These are phyloP conservation scores for Rotaria macrura DNA, from an alignment of 2,888 invertebrate genomes.

Conservation along the genomic window DNA sequence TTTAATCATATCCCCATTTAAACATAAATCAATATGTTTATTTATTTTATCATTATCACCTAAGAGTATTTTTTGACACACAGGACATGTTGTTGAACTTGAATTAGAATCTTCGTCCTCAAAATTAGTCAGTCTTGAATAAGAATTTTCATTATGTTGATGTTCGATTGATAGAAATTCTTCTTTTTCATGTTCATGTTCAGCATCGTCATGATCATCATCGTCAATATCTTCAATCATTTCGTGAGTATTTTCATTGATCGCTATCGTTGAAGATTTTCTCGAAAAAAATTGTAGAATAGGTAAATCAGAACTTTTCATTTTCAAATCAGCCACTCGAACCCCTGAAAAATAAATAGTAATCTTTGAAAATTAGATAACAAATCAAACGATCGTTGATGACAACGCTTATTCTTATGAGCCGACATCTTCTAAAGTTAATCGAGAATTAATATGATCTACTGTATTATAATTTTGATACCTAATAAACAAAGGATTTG, in stretches of 20 bases:
- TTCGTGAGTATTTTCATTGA: not conserved
- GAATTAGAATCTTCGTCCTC: not conserved
- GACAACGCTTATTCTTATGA: too few species aligned
- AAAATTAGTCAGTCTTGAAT: not conserved
- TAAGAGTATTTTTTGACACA: not conserved
- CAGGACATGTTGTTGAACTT: not conserved
- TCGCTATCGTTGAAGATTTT: not conserved
- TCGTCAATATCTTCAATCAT: not conserved
- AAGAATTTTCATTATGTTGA: not conserved
- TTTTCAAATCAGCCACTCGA: slow-evolving; percentile 6
- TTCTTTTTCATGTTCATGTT: not conserved
- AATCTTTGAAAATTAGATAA: too few species aligned
- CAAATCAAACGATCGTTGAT: too few species aligned
- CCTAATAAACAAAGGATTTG: too few species aligned
- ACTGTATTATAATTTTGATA: too few species aligned
- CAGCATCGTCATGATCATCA: not conserved
- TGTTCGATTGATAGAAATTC: not conserved
- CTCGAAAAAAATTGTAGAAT: not conserved
- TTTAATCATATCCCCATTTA: slow-evolving; percentile 9
- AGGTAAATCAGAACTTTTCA: slow-evolving; percentile 9
- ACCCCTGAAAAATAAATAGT: not conserved
- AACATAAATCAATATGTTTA: slow-evolving; percentile 19
- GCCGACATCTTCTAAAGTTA: too few species aligned
- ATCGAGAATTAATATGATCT: too few species aligned
- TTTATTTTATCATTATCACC: slow-evolving; percentile 4